phyloP scores from a whole-genome alignment of 92 coral and sea anemone species.

The Epizoanthus scotinus region DNA sequence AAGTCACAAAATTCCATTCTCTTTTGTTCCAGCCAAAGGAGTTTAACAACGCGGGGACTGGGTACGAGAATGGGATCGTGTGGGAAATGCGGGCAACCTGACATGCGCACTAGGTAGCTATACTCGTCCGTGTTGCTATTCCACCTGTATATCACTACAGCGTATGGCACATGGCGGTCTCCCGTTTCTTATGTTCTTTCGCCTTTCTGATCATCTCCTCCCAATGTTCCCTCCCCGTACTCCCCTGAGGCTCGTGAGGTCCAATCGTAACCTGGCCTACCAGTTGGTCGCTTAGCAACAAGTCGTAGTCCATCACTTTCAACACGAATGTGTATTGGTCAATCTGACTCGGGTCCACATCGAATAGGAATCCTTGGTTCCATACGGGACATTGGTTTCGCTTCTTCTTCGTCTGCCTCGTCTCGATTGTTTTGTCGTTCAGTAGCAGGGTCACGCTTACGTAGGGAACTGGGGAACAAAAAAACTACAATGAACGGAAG shows the following conservation, averaged over 20 bases:
- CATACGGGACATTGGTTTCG: slow-evolving; percentile 77
- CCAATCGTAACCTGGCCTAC: slow-evolving; percentile 81
- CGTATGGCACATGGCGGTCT: slow-evolving; percentile 73
- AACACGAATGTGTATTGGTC: slow-evolving; percentile 68
- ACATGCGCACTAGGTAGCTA: too few species aligned
- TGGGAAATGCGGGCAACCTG: too few species aligned
- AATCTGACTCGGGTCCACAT: slow-evolving; percentile 67
- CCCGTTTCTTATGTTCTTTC: slow-evolving; percentile 57
- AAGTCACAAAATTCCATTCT: too few species aligned
- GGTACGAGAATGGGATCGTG: too few species aligned
- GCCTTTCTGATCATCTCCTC: slow-evolving; percentile 73
- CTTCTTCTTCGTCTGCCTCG: slow-evolving; percentile 73
- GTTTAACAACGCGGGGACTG: too few species aligned
- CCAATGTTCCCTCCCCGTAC: slow-evolving; percentile 87
- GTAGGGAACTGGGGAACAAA: slow-evolving; percentile 55
- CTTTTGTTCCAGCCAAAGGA: too few species aligned
- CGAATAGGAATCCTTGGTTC: slow-evolving; percentile 92
- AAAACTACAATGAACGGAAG: neutral
- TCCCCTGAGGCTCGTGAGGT: slow-evolving; percentile 60
- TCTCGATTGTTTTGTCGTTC: slow-evolving; percentile 67
- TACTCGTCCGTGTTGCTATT: too few species aligned
- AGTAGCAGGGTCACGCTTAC: slow-evolving; percentile 58
- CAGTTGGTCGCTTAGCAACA: slow-evolving; percentile 73
- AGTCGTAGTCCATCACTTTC: slow-evolving; percentile 80
- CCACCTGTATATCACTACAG: slow-evolving; percentile 24